Percentiles rank a stretch among this genome's conserved stretches.
Conservation (phyloP, 1,140 invertebrate species). For the Drosophila watanabei region DNA sequence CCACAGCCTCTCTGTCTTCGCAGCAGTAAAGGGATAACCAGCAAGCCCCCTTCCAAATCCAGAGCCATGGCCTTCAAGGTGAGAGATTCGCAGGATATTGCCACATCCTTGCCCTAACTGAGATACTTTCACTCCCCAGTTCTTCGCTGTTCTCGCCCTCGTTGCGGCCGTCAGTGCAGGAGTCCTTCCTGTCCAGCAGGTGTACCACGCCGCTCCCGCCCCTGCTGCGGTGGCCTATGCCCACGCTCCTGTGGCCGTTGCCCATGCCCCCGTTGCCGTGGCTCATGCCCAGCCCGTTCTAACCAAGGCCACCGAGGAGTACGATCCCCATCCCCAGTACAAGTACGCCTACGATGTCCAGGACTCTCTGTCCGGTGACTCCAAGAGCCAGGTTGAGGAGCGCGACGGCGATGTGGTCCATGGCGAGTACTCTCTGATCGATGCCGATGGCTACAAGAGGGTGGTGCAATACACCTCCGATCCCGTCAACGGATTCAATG, state of each 20-base stretch:
- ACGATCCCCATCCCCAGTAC: conserved; percentile 86
- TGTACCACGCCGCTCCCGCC: conserved; percentile 66
- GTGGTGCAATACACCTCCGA: conserved; percentile 85
- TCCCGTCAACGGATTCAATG: conserved; percentile 84
- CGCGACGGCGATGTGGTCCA: conserved; percentile 87
- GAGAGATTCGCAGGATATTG: conserved; percentile 2
- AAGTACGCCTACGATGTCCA: conserved; percentile 86
- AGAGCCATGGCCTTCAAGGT: conserved; percentile 79
- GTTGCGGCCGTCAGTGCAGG: conserved; percentile 68
- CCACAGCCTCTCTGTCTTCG: conserved; percentile 65
- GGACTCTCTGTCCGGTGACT: conserved; percentile 87
- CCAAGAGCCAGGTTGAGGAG: conserved; percentile 87
- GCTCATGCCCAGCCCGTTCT: conserved; percentile 68
- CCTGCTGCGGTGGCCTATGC: conserved; percentile 50
- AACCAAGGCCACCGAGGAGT: conserved; percentile 73
- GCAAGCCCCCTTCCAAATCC: conserved; percentile 25
- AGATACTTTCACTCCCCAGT: conserved; percentile 28
- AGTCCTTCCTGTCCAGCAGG: conserved; percentile 64
- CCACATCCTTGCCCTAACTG: neutral
- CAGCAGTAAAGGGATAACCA: conserved; percentile 57
- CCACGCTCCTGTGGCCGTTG: conserved; percentile 59
- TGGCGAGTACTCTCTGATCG: conserved; percentile 80
- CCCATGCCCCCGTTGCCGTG: conserved; percentile 60
- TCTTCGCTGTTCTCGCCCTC: conserved; percentile 68
- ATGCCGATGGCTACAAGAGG: conserved; percentile 81